phyloP scores from a whole-genome alignment of 2,888 invertebrate species.

The Hemaris fuciformis region DNA sequence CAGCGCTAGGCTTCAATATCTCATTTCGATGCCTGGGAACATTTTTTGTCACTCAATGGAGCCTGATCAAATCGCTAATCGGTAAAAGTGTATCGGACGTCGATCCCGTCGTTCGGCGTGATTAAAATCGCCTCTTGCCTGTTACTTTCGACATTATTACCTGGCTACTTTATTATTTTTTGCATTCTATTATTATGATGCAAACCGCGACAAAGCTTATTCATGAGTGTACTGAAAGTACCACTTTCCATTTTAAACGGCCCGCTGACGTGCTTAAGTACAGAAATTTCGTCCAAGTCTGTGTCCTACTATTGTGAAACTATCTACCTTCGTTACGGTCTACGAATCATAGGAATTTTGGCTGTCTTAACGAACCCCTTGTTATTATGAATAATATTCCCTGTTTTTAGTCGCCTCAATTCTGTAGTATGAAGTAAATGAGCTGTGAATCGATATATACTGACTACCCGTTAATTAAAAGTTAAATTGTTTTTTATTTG shows the following conservation, averaged over 20 bases:
- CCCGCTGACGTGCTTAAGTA: background rate
- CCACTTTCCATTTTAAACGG: slow-evolving; percentile 13
- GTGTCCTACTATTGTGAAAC: too few species aligned
- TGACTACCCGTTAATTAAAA: too few species aligned
- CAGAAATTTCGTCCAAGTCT: background rate
- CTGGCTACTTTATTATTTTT: slow-evolving; percentile 30
- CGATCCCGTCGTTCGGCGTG: slow-evolving; percentile 38
- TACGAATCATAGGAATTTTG: too few species aligned
- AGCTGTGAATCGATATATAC: too few species aligned
- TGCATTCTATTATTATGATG: slow-evolving; percentile 16
- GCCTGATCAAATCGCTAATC: slow-evolving; percentile 52
- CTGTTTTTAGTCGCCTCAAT: too few species aligned
- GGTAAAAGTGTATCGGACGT: slow-evolving; percentile 63
- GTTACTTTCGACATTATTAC: slow-evolving; percentile 31
- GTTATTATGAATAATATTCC: too few species aligned
- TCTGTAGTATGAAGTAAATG: too few species aligned
- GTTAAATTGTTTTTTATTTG: too few species aligned
- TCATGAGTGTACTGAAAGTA: slow-evolving; percentile 12
- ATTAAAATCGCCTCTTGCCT: slow-evolving; percentile 45
- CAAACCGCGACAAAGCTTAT: slow-evolving; percentile 13
- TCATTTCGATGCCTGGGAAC: slow-evolving; percentile 33
- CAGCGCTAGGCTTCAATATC: background rate
- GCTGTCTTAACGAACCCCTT: too few species aligned
- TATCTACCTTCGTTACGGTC: too few species aligned
- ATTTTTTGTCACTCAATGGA: slow-evolving; percentile 22